phyloP scores from a whole-genome alignment of 2,797 vertebrate genomes.

The Myotis myotis region DNA sequence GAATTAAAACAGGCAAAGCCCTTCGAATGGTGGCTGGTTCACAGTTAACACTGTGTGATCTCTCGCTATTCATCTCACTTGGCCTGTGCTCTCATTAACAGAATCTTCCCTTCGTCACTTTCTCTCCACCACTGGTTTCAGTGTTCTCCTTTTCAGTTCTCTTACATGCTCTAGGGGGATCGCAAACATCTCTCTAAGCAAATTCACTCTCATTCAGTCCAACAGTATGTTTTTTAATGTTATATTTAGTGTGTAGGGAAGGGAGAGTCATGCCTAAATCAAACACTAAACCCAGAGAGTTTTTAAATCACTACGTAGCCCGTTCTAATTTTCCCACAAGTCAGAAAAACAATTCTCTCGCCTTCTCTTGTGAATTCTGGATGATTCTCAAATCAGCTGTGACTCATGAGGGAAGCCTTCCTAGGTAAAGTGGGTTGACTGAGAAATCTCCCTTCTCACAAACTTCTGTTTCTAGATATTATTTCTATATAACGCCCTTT shows the following conservation, averaged over 20 bases:
- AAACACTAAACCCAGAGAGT: neutral
- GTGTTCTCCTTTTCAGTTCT: neutral
- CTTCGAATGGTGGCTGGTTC: neutral
- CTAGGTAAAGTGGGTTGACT: slow-evolving; percentile 38
- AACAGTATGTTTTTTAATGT: slow-evolving; percentile 1
- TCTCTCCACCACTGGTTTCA: neutral
- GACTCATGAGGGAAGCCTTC: slow-evolving; percentile 50
- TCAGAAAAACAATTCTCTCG: neutral
- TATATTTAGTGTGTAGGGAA: neutral
- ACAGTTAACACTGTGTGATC: neutral
- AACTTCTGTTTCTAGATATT: slow-evolving; percentile 47
- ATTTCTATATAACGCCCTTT: neutral
- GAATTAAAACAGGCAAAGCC: neutral
- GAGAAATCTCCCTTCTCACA: neutral
- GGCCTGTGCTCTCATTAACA: neutral
- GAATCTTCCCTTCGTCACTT: neutral
- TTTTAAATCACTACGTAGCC: slow-evolving; percentile 27
- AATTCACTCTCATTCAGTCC: slow-evolving; percentile 13
- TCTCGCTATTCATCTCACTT: neutral
- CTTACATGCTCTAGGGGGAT: neutral
- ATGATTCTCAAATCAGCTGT: slow-evolving; percentile 54
- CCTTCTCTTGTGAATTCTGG: slow-evolving; percentile 45
- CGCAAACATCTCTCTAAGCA: slow-evolving; percentile 30
- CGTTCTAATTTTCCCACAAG: neutral
- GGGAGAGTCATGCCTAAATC: neutral